Base-by-base conservation (phyloP, 2,113 vertebrate species). In the Epinephelus fuscoguttatus region DNA sequence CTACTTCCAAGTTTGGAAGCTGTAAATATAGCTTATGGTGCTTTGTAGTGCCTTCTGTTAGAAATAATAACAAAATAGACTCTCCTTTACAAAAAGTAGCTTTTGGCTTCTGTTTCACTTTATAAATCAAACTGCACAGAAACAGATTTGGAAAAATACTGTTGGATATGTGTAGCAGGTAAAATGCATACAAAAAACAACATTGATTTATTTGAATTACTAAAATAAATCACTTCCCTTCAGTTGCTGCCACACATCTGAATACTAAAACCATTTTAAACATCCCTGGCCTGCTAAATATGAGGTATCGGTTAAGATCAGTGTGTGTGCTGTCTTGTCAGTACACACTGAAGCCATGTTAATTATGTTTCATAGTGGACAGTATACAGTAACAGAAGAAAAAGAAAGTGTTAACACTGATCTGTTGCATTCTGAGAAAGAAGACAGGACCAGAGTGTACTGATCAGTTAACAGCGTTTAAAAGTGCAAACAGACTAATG, bases 11-110 rank as follows among this genome's bases (percentile, higher is more conserved):
- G 66, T 82, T 79, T 57, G 57, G 37, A 69, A 73, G 72, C 15
- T 52, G 55, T 71, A 75, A 91, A 80, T 73, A 78, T 67, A 78
- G 67, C 56, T 75, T 27, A 42, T 45, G 61, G 45, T 55, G 49
- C 82, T 80, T 62, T 60, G 49, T 75, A 37, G 49, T 25, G 76
- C 59, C 81, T 68, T 72, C 61, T 77, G 33, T 80, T 75, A 12
- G 56, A 25, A 86, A 66, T 76, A 83, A 79, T 81, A 79, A 49
- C 66, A 79, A 75, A 82, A 84, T 86, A 18, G 73, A 70, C 2
- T 71, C 2, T 71, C 55, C 2, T 88, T 81, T 73, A 12, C 52
- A 59, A 57, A 70, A 55, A 56, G 47, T 50, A 55, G n/a, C 68
- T 81, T 52, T 61, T 57, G 56, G 42, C 66, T 53, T 55, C 59